These are phyloP conservation scores for Dunckerocampus dactyliophorus DNA, from an alignment of 2,113 vertebrate species.

Conservation along the genomic window DNA sequence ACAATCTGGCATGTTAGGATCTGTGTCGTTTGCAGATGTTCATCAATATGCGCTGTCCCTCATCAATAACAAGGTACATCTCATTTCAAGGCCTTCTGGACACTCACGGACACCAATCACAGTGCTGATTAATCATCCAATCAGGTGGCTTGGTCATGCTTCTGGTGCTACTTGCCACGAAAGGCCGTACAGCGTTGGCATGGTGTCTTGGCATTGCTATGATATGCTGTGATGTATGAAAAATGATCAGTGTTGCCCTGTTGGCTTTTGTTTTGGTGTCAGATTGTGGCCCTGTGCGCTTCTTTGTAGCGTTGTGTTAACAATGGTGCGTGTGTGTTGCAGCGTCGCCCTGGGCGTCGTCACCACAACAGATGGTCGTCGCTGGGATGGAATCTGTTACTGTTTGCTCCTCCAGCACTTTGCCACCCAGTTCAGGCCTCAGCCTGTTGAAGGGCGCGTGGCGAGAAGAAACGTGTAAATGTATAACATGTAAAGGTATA, in stretches of 20 bases:
- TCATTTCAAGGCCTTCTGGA: no score
- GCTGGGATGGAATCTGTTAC: conserved; percentile 63
- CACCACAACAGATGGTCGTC: conserved; percentile 63
- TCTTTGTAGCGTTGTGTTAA: not conserved
- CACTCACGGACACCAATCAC: no score
- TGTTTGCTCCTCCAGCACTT: conserved; percentile 62
- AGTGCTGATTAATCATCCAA: no score
- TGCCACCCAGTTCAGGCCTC: conserved; percentile 48
- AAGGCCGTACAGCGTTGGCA: no score
- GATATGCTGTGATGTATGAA: no score
- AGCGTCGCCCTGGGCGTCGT: conserved; percentile 40
- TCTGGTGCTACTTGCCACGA: not conserved
- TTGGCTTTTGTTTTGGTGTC: not conserved
- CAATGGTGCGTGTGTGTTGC: not conserved
- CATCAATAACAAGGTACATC: no score
- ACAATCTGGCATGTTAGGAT: no score
- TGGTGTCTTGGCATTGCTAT: no score
- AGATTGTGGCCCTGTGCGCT: not conserved
- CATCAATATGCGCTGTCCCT: no score
- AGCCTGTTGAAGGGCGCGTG: conserved; percentile 50
- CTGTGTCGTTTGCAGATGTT: no score
- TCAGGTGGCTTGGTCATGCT: no score
- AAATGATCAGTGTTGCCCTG: not conserved
- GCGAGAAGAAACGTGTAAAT: not conserved
- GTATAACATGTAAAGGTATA: no score